Conservation (phyloP, 1,140 invertebrate genomes). For the Papilio dardanus region DNA sequence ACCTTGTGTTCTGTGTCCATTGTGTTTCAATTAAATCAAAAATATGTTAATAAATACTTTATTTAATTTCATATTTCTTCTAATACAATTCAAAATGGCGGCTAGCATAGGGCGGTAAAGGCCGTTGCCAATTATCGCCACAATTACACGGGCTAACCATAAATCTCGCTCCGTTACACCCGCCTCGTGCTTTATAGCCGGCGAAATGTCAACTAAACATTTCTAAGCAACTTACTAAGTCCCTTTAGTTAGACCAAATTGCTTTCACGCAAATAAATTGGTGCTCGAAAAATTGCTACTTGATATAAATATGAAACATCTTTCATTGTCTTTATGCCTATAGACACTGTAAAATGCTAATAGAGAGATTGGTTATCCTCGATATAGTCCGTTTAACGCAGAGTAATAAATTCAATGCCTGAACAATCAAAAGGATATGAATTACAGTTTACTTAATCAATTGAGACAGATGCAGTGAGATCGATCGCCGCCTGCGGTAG, state of each 20-base stretch:
- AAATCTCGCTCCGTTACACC: slow-evolving; percentile 30
- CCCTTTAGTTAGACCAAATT: not conserved
- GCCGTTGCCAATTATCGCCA: slow-evolving; percentile 29
- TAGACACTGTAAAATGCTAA: not conserved
- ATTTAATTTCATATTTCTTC: no score
- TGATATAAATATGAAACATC: not conserved
- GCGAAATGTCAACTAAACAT: slow-evolving; percentile 33
- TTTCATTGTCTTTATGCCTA: not conserved
- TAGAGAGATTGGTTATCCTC: not conserved
- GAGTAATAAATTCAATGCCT: not conserved
- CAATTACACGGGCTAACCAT: slow-evolving; percentile 29
- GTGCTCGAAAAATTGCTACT: not conserved
- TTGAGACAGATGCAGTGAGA: slow-evolving; percentile 25
- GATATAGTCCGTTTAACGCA: not conserved
- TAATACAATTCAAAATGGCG: slow-evolving; percentile 30
- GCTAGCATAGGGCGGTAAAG: slow-evolving; percentile 11
- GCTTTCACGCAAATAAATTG: not conserved
- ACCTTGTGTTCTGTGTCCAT: no score
- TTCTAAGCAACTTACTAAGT: slow-evolving; percentile 17
- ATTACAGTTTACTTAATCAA: slow-evolving; percentile 24
- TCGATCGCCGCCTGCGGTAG: slow-evolving; percentile 15
- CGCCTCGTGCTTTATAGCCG: slow-evolving; percentile 28
- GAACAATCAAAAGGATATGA: slow-evolving; percentile 30
- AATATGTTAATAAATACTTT: no score
- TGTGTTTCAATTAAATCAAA: no score